Evolutionary conservation across 1,140 invertebrate species (phyloP).

Genomic region (Atta colombica): DNA sequence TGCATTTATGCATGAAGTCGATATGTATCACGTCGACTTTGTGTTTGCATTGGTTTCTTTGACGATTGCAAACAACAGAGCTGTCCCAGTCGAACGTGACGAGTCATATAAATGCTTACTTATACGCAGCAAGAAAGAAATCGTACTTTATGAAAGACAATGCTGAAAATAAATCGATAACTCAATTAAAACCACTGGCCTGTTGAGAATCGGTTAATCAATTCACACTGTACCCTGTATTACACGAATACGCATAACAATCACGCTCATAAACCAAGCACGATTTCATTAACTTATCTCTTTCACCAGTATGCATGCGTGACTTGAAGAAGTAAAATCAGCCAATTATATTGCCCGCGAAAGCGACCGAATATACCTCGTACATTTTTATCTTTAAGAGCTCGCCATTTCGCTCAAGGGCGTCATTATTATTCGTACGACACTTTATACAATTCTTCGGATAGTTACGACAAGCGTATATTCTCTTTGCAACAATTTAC

Average conservation of each 20-base stretch:
- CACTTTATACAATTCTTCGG: conserved; percentile 54
- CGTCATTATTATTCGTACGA: conserved; percentile 67
- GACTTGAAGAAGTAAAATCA: conserved; percentile 81
- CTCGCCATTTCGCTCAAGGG: conserved; percentile 39
- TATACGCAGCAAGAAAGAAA: conserved; percentile 41
- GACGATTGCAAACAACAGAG: conserved; percentile 49
- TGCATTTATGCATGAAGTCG: not conserved
- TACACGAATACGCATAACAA: conserved; percentile 81
- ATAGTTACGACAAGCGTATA: conserved; percentile 52
- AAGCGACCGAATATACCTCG: conserved; percentile 30
- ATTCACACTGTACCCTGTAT: conserved; percentile 75
- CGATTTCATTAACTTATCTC: conserved; percentile 85
- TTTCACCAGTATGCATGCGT: conserved; percentile 77
- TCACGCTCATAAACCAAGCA: conserved; percentile 80
- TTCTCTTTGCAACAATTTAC: conserved; percentile 60
- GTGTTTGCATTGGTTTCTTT: conserved; percentile 59
- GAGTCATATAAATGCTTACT: conserved; percentile 74
- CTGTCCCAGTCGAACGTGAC: conserved; percentile 69
- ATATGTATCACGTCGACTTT: conserved; percentile 47
- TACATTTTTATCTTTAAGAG: conserved; percentile 59
- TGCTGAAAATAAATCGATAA: conserved; percentile 84
- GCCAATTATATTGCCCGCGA: conserved; percentile 74
- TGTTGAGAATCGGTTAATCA: conserved; percentile 80
- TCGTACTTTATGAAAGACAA: conserved; percentile 74
- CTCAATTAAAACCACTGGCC: conserved; percentile 82